phyloP scores from a whole-genome alignment of 2,888 invertebrate genomes.

The Anoplius nigerrimus region DNA sequence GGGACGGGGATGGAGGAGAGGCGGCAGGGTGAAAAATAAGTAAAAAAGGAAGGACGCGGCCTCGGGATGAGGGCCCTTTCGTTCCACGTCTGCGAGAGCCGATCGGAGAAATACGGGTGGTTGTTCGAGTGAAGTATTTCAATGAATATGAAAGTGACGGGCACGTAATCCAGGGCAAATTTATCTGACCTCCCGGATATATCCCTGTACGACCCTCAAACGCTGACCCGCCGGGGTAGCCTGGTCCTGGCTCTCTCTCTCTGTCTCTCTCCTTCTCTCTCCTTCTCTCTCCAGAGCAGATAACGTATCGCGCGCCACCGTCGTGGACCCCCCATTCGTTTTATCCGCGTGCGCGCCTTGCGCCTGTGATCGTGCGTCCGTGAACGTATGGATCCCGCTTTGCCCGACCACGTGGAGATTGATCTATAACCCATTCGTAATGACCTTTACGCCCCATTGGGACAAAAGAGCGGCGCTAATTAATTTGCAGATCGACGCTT shows the following conservation, averaged over 20 bases:
- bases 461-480: constrained; percentile 51
- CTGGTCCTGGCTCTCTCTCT: constrained; percentile 26
- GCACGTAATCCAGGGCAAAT: constrained; percentile 69
- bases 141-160: constrained; percentile 73
- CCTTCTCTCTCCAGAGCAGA: constrained; percentile 47
- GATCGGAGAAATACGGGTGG: constrained; percentile 26
- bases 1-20: too few species aligned
- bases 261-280: constrained; percentile 22
- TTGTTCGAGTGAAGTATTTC: constrained; percentile 69
- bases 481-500: constrained; percentile 37
- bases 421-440: constrained; percentile 65
- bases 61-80: neutral
- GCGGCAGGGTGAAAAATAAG: too few species aligned
- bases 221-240: constrained; percentile 54
- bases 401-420: constrained; percentile 52
- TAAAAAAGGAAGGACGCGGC: neutral
- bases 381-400: too few species aligned
- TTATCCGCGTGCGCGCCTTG: constrained; percentile 63
- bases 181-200: constrained; percentile 65
- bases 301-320: constrained; percentile 67
- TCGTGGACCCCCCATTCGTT: constrained; percentile 66
- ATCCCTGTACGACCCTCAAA: constrained; percentile 40
- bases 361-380: constrained; percentile 44
- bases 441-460: constrained; percentile 60
- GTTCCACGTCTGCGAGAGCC: neutral